phyloP scores from a whole-genome alignment of 2,797 vertebrate species.

The Coilia nasus region DNA sequence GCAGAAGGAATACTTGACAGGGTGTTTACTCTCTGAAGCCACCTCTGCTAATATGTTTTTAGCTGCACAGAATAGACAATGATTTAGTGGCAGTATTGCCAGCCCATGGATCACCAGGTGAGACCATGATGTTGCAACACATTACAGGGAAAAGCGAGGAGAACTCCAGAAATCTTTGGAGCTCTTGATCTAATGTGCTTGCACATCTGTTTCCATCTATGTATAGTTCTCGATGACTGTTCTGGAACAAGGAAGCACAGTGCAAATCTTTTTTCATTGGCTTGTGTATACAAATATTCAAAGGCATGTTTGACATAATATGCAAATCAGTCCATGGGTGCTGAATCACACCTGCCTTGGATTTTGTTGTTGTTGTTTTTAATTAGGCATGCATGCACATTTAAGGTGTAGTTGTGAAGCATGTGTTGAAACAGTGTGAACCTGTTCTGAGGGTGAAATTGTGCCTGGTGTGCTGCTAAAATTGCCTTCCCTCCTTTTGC shows the following conservation, averaged over 20 bases:
- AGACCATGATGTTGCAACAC: background rate
- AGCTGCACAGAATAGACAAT: background rate
- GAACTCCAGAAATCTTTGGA: background rate
- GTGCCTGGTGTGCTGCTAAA: background rate
- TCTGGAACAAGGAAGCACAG: background rate
- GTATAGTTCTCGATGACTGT: background rate
- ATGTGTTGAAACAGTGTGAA: background rate
- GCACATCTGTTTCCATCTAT: background rate
- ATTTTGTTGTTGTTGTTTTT: background rate
- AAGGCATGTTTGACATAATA: background rate
- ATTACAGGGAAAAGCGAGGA: background rate
- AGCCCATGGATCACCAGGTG: background rate
- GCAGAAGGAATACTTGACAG: too few relatives aligned
- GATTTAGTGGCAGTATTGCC: background rate
- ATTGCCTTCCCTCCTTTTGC: constrained; percentile 47
- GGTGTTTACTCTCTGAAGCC: too few relatives aligned
- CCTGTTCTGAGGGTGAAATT: background rate
- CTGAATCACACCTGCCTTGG: background rate
- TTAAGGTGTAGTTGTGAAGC: background rate
- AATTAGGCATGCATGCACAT: background rate
- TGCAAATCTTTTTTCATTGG: background rate
- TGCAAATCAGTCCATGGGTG: background rate
- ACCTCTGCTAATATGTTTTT: too few relatives aligned
- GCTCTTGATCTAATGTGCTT: background rate
- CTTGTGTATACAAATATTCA: background rate